A percentile compares a stretch with the other conserved stretches of the same genome.
phyloP scores from a whole-genome alignment of 2,113 vertebrate genomes.

The Callorhinus ursinus region DNA sequence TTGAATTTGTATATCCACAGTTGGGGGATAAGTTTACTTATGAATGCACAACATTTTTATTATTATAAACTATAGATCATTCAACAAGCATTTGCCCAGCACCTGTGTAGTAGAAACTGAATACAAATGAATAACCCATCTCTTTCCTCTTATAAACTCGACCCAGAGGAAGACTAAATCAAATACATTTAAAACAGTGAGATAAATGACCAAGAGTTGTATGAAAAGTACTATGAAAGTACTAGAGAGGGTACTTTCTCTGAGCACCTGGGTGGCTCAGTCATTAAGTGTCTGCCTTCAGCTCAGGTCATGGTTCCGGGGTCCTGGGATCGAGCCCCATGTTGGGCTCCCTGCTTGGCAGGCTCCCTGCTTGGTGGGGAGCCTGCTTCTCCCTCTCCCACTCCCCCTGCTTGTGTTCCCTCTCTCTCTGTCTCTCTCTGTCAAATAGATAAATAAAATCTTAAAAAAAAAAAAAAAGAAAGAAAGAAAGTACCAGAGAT shows the following conservation, averaged over 20 bases:
- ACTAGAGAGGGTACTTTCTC: background rate
- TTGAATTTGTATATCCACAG: background rate
- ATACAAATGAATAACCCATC: constrained; percentile 8
- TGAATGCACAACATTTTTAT: constrained; percentile 16
- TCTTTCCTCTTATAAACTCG: constrained; percentile 16
- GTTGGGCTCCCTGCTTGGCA: too few relatives aligned
- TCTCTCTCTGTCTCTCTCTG: too few relatives aligned
- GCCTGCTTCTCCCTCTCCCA: too few relatives aligned
- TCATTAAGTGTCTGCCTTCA: too few relatives aligned
- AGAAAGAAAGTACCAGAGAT: background rate
- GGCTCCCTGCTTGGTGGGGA: too few relatives aligned
- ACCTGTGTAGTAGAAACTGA: background rate
- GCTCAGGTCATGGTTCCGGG: too few relatives aligned
- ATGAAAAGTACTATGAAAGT: constrained; percentile 24
- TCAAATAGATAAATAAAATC: background rate
- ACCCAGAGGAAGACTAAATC: background rate
- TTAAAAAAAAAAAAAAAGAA: too few relatives aligned
- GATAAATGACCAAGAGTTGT: constrained; percentile 32
- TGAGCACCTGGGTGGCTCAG: too few relatives aligned
- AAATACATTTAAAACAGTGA: constrained; percentile 3
- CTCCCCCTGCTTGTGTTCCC: too few relatives aligned
- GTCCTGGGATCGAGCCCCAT: too few relatives aligned
- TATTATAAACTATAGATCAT: constrained; percentile 1
- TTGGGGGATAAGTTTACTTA: background rate
- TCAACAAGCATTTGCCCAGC: background rate